A percentile compares a stretch with the other conserved stretches of the same genome.
Evolutionary conservation across 2,888 invertebrate species (phyloP).

Genomic region (Steinernema hermaphroditum): DNA sequence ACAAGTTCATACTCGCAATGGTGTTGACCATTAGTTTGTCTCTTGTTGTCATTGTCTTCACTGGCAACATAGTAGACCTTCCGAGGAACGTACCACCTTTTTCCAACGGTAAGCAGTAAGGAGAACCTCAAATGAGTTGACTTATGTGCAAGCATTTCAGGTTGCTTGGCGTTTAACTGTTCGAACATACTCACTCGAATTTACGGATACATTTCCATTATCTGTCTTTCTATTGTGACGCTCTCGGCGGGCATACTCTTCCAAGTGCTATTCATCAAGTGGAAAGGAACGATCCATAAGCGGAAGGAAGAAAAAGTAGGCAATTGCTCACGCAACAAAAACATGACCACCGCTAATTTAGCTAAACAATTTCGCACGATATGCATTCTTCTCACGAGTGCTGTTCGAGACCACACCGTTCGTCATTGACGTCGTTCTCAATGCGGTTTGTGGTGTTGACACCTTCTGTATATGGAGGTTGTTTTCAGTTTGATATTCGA

Average conservation of each 20-base stretch:
- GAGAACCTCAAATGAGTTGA: neutral
- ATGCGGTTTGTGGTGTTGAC: neutral
- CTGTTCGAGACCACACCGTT: neutral
- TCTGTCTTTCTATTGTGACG: neutral
- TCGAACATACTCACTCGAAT: neutral
- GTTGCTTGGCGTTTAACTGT: neutral
- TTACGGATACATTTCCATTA: neutral
- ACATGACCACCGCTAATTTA: neutral
- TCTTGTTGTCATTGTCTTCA: neutral
- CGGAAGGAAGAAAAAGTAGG: neutral
- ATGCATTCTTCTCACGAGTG: neutral
- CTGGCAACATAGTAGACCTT: no score
- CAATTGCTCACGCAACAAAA: neutral
- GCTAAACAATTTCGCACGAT: neutral
- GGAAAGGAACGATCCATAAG: neutral
- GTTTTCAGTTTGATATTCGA: neutral
- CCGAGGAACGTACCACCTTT: neutral
- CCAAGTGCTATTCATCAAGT: neutral
- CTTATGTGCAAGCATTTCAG: neutral
- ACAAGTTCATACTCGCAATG: neutral
- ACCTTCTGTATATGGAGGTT: neutral
- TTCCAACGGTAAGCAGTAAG: neutral
- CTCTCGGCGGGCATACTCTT: neutral
- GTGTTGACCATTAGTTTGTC: neutral
- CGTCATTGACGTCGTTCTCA: neutral